Base-by-base conservation (phyloP, 2,113 vertebrate genomes). In the Thalassoma bifasciatum region DNA sequence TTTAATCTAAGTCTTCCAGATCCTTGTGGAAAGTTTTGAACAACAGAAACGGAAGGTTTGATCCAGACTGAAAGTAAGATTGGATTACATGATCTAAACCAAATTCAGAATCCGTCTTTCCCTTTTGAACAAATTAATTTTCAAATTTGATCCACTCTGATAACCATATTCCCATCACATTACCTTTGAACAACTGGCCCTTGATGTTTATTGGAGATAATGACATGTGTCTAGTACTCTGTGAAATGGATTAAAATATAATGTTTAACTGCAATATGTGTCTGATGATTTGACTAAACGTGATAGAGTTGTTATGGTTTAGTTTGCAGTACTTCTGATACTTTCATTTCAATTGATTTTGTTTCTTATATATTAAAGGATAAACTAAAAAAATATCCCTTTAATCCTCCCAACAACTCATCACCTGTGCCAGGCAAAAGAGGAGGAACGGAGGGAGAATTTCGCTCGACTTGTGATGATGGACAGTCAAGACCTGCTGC, bases 401-500 rank as follows among this genome's bases (percentile, higher is more conserved):
- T 66, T 77, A 77, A 79, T 67, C 8, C 49, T 64, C n/a, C 57
- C 40, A 72, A 84, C 63, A 66, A 63, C 72, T 53, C 51, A 30
- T 19, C 63, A 54, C 36, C 66, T 71, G 57, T 82, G 62, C 1
- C 79, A 96, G 95, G 94, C 92, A 0, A 91, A 61, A 83, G 95
- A 96, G 77, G 88, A 88, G 12, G 94, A 96, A 81, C 91, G 95
- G 59, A 87, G 66, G 78, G 78, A 91, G 84, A 96, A 96, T 60
- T 95, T 94, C 75, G 93, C 92, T 67, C 89, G 91, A 17, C 90
- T 96, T 75, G 88, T 95, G 70, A 91, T 79, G 92, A 51, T 94
- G 86, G 96, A 96, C 13, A 87, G 91, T 8, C 94, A 94, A 71
- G 92, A 93, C 64, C 87, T 96, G 90, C 93, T 96, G 34, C 93